A percentile compares a stretch with the other conserved stretches of the same genome.
Evolutionary conservation across 2,113 vertebrate genomes (phyloP).

Genomic region (Salvelinus alpinus): DNA sequence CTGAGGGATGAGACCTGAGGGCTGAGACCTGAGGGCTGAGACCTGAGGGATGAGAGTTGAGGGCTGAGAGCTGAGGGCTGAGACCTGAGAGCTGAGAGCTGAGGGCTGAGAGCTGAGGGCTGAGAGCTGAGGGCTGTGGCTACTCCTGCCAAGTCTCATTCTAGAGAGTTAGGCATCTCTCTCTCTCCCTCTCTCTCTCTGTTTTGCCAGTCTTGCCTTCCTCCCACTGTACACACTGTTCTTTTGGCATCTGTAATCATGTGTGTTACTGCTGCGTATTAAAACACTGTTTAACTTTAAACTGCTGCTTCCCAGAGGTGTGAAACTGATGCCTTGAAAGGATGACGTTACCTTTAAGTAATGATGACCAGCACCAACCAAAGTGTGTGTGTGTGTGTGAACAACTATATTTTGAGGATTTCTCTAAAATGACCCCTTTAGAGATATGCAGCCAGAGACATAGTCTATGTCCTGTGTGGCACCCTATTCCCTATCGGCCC

Average conservation of each 20-base stretch:
- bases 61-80: too few species aligned
- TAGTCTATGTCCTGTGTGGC: neutral
- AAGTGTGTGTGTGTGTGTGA: too few species aligned
- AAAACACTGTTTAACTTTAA: conserved; percentile 24
- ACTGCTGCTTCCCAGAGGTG: conserved; percentile 27
- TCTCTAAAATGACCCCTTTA: neutral
- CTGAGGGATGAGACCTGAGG: too few species aligned
- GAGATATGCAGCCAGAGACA: neutral
- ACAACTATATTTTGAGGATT: neutral
- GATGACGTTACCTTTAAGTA: conserved; percentile 40
- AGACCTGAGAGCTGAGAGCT: too few species aligned
- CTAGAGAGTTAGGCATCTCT: neutral
- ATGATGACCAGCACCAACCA: conserved; percentile 3
- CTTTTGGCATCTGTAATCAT: conserved; percentile 3
- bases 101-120: neutral
- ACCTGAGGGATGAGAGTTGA: too few species aligned
- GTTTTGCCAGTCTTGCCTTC: neutral
- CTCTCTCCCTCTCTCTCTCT: too few species aligned
- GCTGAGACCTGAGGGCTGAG: too few species aligned
- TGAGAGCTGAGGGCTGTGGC: neutral
- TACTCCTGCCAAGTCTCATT: neutral
- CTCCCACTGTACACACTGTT: neutral
- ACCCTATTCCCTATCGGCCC: too few species aligned
- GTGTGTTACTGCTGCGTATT: conserved; percentile 29
- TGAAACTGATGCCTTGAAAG: neutral